Evolutionary conservation across 2,113 vertebrate genomes (phyloP).

Genomic region (Drymodes brunneopygia): DNA sequence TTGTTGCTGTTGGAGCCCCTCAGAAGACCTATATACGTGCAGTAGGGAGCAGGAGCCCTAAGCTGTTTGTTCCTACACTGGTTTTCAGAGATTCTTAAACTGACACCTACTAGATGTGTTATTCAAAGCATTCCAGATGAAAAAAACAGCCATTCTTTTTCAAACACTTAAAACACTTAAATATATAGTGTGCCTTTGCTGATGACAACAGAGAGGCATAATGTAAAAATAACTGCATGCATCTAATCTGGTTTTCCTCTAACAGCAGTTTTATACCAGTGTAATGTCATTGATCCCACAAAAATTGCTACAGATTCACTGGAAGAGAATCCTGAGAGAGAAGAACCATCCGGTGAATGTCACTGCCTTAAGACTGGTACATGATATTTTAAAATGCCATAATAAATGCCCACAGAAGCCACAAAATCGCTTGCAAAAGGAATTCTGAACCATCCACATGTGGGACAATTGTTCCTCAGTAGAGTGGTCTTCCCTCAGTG

Average conservation of each 20-base stretch:
- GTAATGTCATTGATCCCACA: not conserved
- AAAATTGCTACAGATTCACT: not conserved
- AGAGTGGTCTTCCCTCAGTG: constrained; percentile 12
- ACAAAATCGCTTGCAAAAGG: constrained; percentile 10
- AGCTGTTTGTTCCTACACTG: not conserved
- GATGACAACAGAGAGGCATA: not conserved
- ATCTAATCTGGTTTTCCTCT: not conserved
- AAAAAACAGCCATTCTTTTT: not conserved
- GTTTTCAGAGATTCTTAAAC: not conserved
- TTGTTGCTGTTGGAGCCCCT: not conserved
- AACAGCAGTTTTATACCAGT: not conserved
- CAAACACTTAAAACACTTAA: not conserved
- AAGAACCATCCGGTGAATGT: not conserved
- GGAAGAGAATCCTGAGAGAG: not conserved
- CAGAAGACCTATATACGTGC: not conserved
- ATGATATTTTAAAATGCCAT: not conserved
- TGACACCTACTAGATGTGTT: not conserved
- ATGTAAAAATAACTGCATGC: not conserved
- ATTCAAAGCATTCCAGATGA: not conserved
- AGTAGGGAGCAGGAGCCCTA: not conserved
- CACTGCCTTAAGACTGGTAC: not conserved
- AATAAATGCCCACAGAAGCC: constrained; percentile 14
- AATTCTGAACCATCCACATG: not conserved
- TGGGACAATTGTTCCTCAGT: constrained; percentile 29
- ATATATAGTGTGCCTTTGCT: not conserved